phyloP scores from a whole-genome alignment of 2,113 vertebrate species.

The Oostethus manadensis region DNA sequence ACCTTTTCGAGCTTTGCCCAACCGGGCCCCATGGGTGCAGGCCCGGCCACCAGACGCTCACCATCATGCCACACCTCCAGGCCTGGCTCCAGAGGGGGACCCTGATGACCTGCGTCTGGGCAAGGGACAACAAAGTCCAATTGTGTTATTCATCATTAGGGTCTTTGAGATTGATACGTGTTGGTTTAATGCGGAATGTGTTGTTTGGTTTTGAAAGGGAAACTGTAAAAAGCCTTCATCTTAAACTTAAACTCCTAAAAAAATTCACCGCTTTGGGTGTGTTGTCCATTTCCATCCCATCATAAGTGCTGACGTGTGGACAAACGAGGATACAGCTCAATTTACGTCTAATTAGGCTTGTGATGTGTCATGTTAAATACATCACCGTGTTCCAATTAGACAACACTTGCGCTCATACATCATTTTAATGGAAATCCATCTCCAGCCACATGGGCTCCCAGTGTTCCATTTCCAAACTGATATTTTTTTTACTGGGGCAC shows the following conservation, averaged over 20 bases:
- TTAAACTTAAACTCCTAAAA: too few relatives aligned
- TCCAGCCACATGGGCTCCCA: constrained; percentile 55
- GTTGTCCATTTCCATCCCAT: constrained; percentile 50
- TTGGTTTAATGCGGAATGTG: constrained; percentile 18
- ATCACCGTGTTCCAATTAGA: constrained; percentile 77
- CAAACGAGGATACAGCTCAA: constrained; percentile 67
- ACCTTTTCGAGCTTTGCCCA: too few relatives aligned
- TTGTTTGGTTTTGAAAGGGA: constrained; percentile 14
- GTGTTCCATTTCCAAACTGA: constrained; percentile 48
- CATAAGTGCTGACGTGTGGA: constrained; percentile 59
- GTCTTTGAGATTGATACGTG: too few relatives aligned
- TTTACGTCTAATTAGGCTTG: constrained; percentile 72
- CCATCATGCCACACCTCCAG: too few relatives aligned
- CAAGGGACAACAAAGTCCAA: too few relatives aligned
- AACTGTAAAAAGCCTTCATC: neutral
- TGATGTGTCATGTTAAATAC: constrained; percentile 79
- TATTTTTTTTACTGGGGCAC: constrained; percentile 40
- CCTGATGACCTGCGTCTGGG: too few relatives aligned
- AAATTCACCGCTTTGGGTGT: constrained; percentile 6
- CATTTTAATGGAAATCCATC: constrained; percentile 76
- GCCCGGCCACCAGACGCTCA: too few relatives aligned
- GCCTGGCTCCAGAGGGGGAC: too few relatives aligned
- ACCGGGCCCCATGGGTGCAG: too few relatives aligned
- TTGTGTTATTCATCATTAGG: too few relatives aligned
- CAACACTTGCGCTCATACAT: constrained; percentile 65